A percentile compares a stretch with the other conserved stretches of the same genome.
phyloP scores from a whole-genome alignment of 1,140 invertebrate species.

The Mesaphorura yosii region DNA sequence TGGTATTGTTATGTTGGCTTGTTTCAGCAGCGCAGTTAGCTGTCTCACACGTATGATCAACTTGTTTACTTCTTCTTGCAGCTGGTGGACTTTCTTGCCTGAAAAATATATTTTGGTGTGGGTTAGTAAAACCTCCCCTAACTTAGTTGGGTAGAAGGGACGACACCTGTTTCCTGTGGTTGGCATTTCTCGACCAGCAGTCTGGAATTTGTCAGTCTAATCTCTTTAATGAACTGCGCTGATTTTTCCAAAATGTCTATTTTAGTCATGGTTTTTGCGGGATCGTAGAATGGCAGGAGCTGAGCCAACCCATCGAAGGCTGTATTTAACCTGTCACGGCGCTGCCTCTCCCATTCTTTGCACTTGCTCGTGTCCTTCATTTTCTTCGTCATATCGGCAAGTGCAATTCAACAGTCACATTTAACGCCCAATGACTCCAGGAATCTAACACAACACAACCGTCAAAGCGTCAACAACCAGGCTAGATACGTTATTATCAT shows the following conservation, averaged over 20 bases:
- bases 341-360: conserved; percentile 41
- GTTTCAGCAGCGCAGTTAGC: conserved; percentile 36
- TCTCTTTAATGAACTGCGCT: conserved; percentile 28
- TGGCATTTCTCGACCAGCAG: conserved; percentile 21
- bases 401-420: neutral
- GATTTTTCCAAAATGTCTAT: conserved; percentile 32
- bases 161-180: conserved; percentile 28
- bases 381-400: neutral
- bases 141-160: no score
- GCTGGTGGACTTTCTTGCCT: conserved; percentile 38
- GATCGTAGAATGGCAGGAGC: conserved; percentile 41
- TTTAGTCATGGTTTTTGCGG: conserved; percentile 37
- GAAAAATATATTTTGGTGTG: neutral
- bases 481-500: no score
- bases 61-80: conserved; percentile 39
- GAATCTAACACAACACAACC: no score
- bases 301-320: conserved; percentile 39
- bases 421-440: neutral
- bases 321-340: conserved; percentile 41
- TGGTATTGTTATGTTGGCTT: conserved; percentile 39
- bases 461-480: no score
- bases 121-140: neutral
- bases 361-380: conserved; percentile 32
- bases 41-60: conserved; percentile 39
- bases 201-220: conserved; percentile 28